Conservation (phyloP, 2,888 invertebrate species). For the Eueremaeus valkanovi region DNA sequence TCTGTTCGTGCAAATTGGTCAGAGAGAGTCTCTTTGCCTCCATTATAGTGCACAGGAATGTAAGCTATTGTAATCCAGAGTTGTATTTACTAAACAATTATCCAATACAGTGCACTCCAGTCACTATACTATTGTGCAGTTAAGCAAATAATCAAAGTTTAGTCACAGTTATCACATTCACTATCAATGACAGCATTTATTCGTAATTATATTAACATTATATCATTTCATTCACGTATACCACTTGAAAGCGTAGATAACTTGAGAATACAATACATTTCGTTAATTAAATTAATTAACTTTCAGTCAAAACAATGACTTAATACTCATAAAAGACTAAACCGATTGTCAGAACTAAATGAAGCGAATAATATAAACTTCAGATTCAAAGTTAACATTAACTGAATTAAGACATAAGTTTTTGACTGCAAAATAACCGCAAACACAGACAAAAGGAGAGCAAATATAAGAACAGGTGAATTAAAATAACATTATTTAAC, state of each 20-base stretch:
- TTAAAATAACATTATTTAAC: no score
- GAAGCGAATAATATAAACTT: slow-evolving; percentile 5
- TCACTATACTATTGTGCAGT: no score
- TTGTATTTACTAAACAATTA: slow-evolving; percentile 3
- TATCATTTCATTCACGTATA: slow-evolving; percentile 13
- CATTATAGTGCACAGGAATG: background rate
- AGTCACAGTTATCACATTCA: background rate
- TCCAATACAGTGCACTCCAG: no score
- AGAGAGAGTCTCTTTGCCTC: slow-evolving; percentile 28
- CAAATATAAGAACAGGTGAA: slow-evolving; percentile 20
- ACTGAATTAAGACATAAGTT: background rate
- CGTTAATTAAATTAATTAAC: background rate
- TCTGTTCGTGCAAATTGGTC: slow-evolving; percentile 35
- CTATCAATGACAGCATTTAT: background rate
- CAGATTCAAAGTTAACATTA: background rate
- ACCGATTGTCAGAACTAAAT: slow-evolving; percentile 6
- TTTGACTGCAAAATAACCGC: background rate
- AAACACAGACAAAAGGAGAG: background rate
- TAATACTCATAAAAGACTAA: background rate
- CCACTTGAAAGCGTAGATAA: background rate
- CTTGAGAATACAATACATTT: slow-evolving; percentile 2
- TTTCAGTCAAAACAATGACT: background rate
- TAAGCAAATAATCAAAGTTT: background rate
- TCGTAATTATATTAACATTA: background rate
- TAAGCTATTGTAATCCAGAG: no score